Evolutionary conservation across 2,888 invertebrate genomes (phyloP), one percentile per base, ranked within the genome.

Genomic region (Urechis unicinctus): DNA sequence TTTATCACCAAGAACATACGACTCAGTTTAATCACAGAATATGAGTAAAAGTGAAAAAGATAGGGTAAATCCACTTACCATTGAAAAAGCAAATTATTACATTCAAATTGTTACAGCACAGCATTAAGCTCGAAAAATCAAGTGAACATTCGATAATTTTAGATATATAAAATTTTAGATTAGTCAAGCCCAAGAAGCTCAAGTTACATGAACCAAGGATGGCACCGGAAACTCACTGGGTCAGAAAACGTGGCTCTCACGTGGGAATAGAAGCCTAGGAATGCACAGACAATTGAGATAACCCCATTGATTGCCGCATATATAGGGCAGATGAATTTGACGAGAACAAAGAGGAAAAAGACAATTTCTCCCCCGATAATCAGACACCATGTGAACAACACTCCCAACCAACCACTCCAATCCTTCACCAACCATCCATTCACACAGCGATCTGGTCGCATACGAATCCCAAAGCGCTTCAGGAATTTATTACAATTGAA

Each of bases 301-400:
- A 88, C 81, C 4, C 86, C 87, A 77, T 91, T 87, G 61, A 89
- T 55, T 47, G 66, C 57, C 50, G 66, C 68, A 58, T 69, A 71
- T 31, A 63, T 56, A 65, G 83, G 83, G 85, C 88, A 86, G 66
- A 83, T 83, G 66, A 88, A 86, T 62, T 89, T 79, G 61, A 89
- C 83, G 64, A 91, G 85, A 88, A 90, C 90, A 74, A 86, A 82
- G 68, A 88, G 68, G 59, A 73, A 83, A 56, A 91, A 86, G 57
- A 90, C 91, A 80, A 89, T 91, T 78, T 91, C 90, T 25, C 91
- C 90, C 75, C 91, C 91, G 68, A 88, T 82, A 50, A 91, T 84
- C 51, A 90, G 86, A 52, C 84, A 75, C 78, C 91, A 91, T 47
- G 90, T 90, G 65, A 90, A 82, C 60, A 88, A 77, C 59, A 89